Base-by-base conservation (phyloP, 2,797 vertebrate species). In the Thunnus albacares region DNA sequence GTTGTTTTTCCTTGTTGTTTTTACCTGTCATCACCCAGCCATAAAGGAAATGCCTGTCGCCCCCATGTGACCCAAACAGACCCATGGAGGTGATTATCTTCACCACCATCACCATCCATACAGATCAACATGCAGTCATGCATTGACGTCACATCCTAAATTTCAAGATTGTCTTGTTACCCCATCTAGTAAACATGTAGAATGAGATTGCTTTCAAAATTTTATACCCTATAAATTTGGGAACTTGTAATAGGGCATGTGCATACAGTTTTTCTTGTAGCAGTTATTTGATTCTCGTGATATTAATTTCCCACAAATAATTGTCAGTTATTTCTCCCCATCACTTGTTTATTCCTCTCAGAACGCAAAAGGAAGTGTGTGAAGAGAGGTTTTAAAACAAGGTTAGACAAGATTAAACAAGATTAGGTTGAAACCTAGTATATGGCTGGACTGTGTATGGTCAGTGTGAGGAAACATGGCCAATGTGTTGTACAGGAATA, bases 1-100 rank as follows among this genome's bases (percentile, higher is more conserved):
- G 13, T 41, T 43, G 10, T 73, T 87, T 78, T 58, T 30, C 77
- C 61, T 70, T 41, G 35, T 35, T 35, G 35, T 38, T 38, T 38
- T 11, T 45, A 65, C 70, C 85, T 90, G 87, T 94, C 92, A 85
- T 88, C 87, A 89, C 85, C 58, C 24, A 18, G 73, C 82, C 77
- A 91, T 93, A 89, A 90, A 88, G 69, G 57, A 35, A 53, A 62
- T 5, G 69, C 55, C 71, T 60, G 83, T 78, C 75, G 47, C 53
- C 56, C 55, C 63, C 67, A 69, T 75, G 79, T 78, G 72, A 85
- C 75, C 72, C 71, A 70, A 81, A 78, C 38, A 41, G 47, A 52
- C 53, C 41, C 76, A 77, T 35, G 63, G 77, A 88, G 58, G 71
- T 63, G 57, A 85, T 87, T 78, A 81, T 62, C 63, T 79, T 33